Percentiles rank a stretch among this genome's conserved stretches.
Evolutionary conservation across 2,888 invertebrate species (phyloP).

Genomic region (Drosophila nr. medialis): DNA sequence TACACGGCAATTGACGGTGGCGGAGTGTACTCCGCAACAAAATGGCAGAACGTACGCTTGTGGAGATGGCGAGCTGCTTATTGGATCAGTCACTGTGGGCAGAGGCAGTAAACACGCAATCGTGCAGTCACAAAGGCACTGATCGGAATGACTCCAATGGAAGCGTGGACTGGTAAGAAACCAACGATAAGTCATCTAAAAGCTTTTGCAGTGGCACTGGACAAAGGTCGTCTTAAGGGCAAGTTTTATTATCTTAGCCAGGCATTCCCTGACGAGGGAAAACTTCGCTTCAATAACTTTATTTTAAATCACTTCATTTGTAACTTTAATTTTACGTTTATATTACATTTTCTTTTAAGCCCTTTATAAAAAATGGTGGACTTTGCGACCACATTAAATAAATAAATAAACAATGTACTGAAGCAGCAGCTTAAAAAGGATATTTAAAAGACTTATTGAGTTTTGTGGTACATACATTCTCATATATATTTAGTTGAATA

Average conservation of each 20-base stretch:
- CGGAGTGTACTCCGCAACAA: background rate
- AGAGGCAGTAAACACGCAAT: no score
- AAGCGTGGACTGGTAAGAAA: no score
- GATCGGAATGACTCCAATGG: no score
- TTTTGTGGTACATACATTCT: background rate
- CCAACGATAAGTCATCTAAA: no score
- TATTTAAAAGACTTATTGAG: background rate
- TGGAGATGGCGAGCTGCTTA: no score
- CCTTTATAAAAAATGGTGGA: background rate
- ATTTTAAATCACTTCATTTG: background rate
- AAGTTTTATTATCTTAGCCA: background rate
- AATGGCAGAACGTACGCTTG: background rate
- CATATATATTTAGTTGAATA: background rate
- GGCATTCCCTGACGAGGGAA: no score
- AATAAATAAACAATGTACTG: background rate
- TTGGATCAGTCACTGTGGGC: no score
- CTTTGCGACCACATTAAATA: background rate
- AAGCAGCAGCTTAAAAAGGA: background rate
- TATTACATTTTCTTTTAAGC: background rate
- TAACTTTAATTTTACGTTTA: background rate
- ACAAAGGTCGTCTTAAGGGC: no score
- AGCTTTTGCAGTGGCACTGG: no score
- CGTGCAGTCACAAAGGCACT: no score
- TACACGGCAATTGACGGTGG: background rate
- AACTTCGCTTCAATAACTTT: background rate